Evolutionary conservation across 2,888 invertebrate genomes (phyloP).

Genomic region (Bellardia bayeri): DNA sequence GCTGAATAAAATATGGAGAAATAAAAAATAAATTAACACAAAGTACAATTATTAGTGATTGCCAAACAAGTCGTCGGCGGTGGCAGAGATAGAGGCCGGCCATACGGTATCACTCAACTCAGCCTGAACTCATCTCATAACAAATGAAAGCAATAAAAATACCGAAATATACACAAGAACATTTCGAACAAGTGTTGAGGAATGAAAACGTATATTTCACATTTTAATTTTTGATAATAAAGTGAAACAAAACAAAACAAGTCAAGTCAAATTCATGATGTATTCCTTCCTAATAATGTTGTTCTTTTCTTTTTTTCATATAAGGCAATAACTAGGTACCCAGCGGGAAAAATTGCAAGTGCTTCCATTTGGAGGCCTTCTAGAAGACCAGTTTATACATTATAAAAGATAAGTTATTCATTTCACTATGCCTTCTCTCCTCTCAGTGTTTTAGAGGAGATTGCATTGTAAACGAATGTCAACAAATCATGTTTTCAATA

Average conservation of each 20-base stretch:
- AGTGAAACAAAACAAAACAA: neutral
- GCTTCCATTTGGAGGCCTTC: no score
- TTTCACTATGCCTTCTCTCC: no score
- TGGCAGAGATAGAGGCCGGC: neutral
- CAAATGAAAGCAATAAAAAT: slow-evolving; percentile 28
- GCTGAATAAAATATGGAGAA: slow-evolving; percentile 6
- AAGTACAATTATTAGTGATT: slow-evolving; percentile 44
- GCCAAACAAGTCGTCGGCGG: slow-evolving; percentile 18
- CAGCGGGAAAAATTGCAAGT: no score
- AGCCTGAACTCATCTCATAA: slow-evolving; percentile 27
- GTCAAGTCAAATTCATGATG: slow-evolving; percentile 13
- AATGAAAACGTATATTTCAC: slow-evolving; percentile 39
- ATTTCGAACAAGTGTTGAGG: slow-evolving; percentile 1
- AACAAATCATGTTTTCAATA: no score
- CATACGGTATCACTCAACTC: slow-evolving; percentile 62
- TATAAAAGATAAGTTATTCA: no score
- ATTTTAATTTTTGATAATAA: slow-evolving; percentile 40
- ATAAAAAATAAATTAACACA: slow-evolving; percentile 58
- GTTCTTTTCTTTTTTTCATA: neutral
- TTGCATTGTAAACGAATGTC: no score
- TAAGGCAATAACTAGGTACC: no score
- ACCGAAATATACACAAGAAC: neutral
- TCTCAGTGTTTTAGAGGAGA: no score
- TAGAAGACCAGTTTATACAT: no score
- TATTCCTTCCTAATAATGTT: neutral